Evolutionary conservation across 1,140 invertebrate species (phyloP), one percentile per base, ranked within the genome.

Genomic region (Drosophila serrata): DNA sequence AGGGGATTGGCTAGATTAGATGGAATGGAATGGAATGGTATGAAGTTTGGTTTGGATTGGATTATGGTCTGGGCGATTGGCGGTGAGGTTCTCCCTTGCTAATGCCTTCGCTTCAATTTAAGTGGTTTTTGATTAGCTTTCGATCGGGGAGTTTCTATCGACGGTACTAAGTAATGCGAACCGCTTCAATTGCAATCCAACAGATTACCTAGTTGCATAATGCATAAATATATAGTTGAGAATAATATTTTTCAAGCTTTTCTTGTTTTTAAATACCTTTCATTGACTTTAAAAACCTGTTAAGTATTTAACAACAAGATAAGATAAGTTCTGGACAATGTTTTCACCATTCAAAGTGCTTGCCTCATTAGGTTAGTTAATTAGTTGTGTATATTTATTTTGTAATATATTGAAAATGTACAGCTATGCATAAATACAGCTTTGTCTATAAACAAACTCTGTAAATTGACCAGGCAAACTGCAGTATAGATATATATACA

Each of bases 111-210:
- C 57, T 85, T 77, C 62, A 27, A 48, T 68, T 82, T 82, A 82
- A 86, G 82, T 82, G 75, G 73, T 87, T 86, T 87, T 87, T 86
- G 82, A 86, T 86, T 82, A 86, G 69, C 63, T 63, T 75, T 78
- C 22, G 37, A 31, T 59, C 1, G 6, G 27, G 53, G 6, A 27
- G 12, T 12, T 12, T 19, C 2, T 17, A 19, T 27, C 37, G 6
- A 1, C 40, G 15, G 22, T n/a, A 11, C 24, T 7, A 42, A 27
- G 63, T 63, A 65, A 65, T 65, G 56, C 46, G 42, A 65, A 15
- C 6, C 2, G 33, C 60, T 65, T 65, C 24, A 67, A 39, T 15
- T 65, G 61, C 42, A 67, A 24, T 29, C n/a, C 7, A 2, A 24
- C 17, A 22, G 24, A 53, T 22, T 22, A 35, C 19, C 22, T 6